phyloP scores from a whole-genome alignment of 2,113 vertebrate genomes.

The Neodontobutis hainanensis region DNA sequence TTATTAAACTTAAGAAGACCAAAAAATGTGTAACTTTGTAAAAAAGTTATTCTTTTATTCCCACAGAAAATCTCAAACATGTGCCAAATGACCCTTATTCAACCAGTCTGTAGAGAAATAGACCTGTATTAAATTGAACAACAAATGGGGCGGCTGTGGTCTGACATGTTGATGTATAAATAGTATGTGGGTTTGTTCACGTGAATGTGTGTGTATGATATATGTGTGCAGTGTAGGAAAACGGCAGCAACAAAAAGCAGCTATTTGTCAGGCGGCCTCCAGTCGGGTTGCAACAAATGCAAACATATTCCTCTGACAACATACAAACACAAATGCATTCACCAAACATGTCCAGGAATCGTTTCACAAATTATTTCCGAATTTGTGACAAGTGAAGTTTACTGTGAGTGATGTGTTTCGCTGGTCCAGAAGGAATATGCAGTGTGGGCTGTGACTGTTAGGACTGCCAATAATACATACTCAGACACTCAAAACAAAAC shows the following conservation, averaged over 20 bases:
- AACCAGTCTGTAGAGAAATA: slow-evolving; percentile 65
- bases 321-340: slow-evolving; percentile 17
- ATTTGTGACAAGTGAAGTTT: not conserved
- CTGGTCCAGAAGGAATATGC: slow-evolving; percentile 29
- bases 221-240: slow-evolving; percentile 62
- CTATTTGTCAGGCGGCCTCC: slow-evolving; percentile 76
- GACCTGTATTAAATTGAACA: slow-evolving; percentile 75
- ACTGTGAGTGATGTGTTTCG: slow-evolving; percentile 6
- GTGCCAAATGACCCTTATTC: slow-evolving; percentile 76
- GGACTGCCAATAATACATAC: slow-evolving; percentile 53
- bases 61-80: slow-evolving; percentile 10
- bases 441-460: slow-evolving; percentile 22
- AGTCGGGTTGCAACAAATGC: slow-evolving; percentile 66
- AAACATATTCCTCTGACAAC: slow-evolving; percentile 48
- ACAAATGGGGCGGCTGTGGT: slow-evolving; percentile 76
- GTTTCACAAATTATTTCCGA: too few species aligned
- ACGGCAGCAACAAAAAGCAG: slow-evolving; percentile 78
- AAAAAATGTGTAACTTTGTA: too few species aligned
- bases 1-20: too few species aligned
- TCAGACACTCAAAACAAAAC: slow-evolving; percentile 41
- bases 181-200: slow-evolving; percentile 47
- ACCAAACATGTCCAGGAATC: not conserved
- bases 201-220: slow-evolving; percentile 47
- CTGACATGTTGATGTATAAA: slow-evolving; percentile 79
- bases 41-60: too few species aligned